Conservation (phyloP, 1,140 invertebrate genomes). For the Nilaparvata lugens region DNA sequence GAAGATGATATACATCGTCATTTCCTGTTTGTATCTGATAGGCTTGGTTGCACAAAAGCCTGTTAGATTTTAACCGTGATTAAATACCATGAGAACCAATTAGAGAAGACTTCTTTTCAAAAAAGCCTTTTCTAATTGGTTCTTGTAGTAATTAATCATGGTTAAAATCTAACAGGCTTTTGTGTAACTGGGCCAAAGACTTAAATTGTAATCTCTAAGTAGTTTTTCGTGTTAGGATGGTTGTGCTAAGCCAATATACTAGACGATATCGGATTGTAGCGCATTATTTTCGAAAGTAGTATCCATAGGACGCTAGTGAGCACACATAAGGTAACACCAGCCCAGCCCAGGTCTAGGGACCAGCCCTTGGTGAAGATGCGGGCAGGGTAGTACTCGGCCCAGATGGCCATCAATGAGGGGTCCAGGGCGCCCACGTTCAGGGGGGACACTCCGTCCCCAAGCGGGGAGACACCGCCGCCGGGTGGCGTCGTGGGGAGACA, state of each 20-base stretch:
- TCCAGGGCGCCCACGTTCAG: slow-evolving; percentile 12
- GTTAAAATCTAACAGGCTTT: no score
- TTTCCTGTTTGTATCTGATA: no score
- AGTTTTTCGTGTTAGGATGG: no score
- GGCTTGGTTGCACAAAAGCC: no score
- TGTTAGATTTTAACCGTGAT: no score
- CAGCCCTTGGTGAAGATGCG: slow-evolving; percentile 68
- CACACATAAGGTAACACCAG: slow-evolving; percentile 64
- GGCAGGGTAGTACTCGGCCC: slow-evolving; percentile 43
- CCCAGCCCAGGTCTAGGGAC: slow-evolving; percentile 76
- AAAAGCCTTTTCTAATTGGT: no score
- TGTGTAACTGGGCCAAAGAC: no score
- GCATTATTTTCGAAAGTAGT: slow-evolving; percentile 77
- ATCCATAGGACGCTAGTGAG: slow-evolving; percentile 76
- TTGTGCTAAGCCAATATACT: background rate
- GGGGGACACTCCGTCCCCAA: background rate
- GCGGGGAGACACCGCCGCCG: slow-evolving; percentile 49
- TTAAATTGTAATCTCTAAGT: no score
- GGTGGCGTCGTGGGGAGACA: slow-evolving; percentile 22
- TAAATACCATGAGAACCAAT: no score
- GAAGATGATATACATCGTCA: no score
- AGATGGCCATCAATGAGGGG: slow-evolving; percentile 11
- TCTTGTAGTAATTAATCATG: no score
- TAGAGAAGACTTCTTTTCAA: no score
- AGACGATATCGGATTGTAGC: slow-evolving; percentile 48